A percentile compares a stretch with the other conserved stretches of the same genome.
phyloP scores from a whole-genome alignment of 1,140 invertebrate genomes.

The Zaprionus vittiger region DNA sequence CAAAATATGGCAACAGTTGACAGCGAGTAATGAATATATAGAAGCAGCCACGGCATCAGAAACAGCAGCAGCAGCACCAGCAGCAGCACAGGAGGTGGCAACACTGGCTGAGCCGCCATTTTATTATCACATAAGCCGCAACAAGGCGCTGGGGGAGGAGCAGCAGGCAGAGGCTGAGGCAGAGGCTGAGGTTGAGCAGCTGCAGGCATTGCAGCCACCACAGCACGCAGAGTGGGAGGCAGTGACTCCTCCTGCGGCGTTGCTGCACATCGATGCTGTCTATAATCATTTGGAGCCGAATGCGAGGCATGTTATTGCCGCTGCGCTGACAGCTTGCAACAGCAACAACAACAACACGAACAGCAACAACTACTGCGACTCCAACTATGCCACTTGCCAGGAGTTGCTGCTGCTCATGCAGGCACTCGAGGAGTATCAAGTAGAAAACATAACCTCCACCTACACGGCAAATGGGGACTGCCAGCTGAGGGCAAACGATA shows the following conservation, averaged over 20 bases:
- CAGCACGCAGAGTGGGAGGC: not conserved
- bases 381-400: constrained; percentile 64
- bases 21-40: constrained; percentile 82
- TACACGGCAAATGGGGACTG: not conserved
- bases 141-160: constrained; percentile 14
- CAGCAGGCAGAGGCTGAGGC: not conserved
- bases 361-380: not conserved
- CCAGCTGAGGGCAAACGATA: constrained; percentile 10
- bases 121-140: constrained; percentile 67
- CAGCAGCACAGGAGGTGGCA: constrained; percentile 14
- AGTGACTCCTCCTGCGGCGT: not conserved
- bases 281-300: constrained; percentile 60
- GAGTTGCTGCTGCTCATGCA: constrained; percentile 51
- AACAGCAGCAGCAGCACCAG: not conserved
- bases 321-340: constrained; percentile 37
- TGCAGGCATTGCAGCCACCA: not conserved
- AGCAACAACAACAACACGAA: constrained; percentile 15
- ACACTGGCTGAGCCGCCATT: constrained; percentile 52
- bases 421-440: constrained; percentile 28
- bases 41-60: constrained; percentile 33
- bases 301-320: constrained; percentile 39
- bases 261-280: constrained; percentile 61
- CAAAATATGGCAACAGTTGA: constrained; percentile 82
- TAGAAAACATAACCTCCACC: constrained; percentile 8
- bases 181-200: not conserved